Base-by-base conservation (phyloP, 2,888 invertebrate genomes). In the Patella depressa region DNA sequence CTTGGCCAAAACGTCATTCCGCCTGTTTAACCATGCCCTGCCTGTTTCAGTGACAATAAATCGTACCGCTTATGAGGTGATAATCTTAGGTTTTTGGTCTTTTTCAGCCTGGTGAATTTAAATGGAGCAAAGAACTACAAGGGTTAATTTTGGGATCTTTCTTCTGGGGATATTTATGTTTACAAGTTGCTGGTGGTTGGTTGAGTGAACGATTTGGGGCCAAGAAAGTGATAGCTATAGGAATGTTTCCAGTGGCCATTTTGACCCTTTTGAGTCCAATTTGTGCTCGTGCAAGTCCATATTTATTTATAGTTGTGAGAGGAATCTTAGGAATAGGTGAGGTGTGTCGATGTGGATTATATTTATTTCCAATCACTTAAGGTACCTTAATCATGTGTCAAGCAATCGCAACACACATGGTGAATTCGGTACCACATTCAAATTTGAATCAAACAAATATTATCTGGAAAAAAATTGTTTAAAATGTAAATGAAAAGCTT, bases 181-280 rank as follows among this genome's bases (percentile, higher is more conserved):
- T 86, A 81, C 86, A 87, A 80, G 80, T 88, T 45, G 87, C 88
- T 1, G 86, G 86, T 3, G 88, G 87, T 0, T 81, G 83, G 73
- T 79, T 88, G 7, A 17, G 55, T 45, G 72, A 86, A 71, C 72
- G 84, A 70, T 86, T 86, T 74, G 88, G 88, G 12, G 83, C 88
- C 57, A 82, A 87, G 76, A 73, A 81, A 11, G 82, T 83, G 12
- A 80, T 88, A 2, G 80, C 86, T 7, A 71, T 78, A 17, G 85
- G 85, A 24, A 87, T 87, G 87, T 82, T 85, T 55, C 83, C 85
- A 12, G 87, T 87, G 15, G 84, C 86, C 53, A 79, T 87, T 55
- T 75, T 88, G 53, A 87, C 84, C 15, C 76, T 87, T 2, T 55
- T 87, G n/a, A 82, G 85, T 12, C 88, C 88, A 19, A 75, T 85